phyloP scores from a whole-genome alignment of 2,888 invertebrate genomes.

The Caenorhabditis sp. region DNA sequence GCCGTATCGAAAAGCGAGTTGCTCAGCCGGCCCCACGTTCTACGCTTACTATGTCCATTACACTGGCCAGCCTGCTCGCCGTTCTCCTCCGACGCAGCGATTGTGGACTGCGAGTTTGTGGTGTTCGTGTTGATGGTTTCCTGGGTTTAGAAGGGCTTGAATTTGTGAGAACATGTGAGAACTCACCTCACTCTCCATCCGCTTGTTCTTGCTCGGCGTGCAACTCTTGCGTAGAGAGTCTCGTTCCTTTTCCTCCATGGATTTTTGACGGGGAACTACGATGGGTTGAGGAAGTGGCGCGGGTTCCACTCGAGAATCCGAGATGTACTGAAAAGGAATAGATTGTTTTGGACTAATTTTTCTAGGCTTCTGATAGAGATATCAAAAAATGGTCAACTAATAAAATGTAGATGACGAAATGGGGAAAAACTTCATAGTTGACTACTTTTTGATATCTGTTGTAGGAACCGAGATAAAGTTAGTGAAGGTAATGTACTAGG shows the following conservation, averaged over 20 bases:
- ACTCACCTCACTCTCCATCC: constrained; percentile 53
- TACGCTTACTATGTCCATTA: constrained; percentile 46
- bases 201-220: constrained; percentile 29
- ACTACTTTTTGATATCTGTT: too few species aligned
- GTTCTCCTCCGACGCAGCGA: constrained; percentile 43
- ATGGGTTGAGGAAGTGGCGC: constrained; percentile 19
- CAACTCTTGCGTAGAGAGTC: not conserved
- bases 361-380: too few species aligned
- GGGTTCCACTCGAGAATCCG: constrained; percentile 50
- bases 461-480: too few species aligned
- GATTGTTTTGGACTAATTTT: not conserved
- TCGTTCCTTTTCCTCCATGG: constrained; percentile 23
- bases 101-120: constrained; percentile 57
- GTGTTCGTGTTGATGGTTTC: constrained; percentile 63
- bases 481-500: too few species aligned
- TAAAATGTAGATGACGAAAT: too few species aligned
- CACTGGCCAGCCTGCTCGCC: constrained; percentile 13
- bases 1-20: constrained; percentile 57
- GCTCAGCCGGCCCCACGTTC: constrained; percentile 63
- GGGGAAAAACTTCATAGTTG: too few species aligned
- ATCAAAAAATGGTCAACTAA: too few species aligned
- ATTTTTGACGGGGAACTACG: not conserved
- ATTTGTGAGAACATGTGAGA: not conserved
- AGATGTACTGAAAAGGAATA: constrained; percentile 53
- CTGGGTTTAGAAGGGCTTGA: constrained; percentile 6